Conservation (phyloP, 2,113 vertebrate species). For the Nannospalax galili region DNA sequence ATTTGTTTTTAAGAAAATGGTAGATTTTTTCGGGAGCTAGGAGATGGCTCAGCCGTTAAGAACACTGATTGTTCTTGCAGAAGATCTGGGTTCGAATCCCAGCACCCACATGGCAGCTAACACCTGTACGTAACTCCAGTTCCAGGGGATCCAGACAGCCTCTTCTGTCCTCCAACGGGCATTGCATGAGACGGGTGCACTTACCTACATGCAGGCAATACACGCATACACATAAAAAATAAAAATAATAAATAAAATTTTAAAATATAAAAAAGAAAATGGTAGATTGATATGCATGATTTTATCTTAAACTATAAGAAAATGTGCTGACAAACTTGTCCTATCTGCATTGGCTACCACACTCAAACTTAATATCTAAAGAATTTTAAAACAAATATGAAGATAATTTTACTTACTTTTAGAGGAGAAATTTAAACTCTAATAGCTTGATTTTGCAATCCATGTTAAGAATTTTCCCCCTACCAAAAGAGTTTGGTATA, state of each 20-base stretch:
- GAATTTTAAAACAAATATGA: constrained; percentile 48
- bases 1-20: neutral
- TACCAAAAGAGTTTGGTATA: neutral
- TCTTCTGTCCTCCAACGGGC: no score
- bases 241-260: no score
- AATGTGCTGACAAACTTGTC: constrained; percentile 30
- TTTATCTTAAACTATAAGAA: constrained; percentile 34
- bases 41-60: no score
- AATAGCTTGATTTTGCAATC: neutral
- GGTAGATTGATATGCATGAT: neutral
- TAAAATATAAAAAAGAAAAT: no score
- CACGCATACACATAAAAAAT: no score
- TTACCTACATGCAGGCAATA: no score
- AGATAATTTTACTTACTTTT: neutral
- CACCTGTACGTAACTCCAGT: no score
- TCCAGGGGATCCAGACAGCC: no score
- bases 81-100: no score
- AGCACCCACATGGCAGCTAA: no score
- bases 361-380: constrained; percentile 34
- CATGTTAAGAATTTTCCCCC: neutral
- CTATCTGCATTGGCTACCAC: neutral
- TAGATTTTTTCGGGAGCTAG: neutral
- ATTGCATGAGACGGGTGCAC: no score
- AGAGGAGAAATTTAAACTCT: constrained; percentile 18
- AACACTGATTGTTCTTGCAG: no score